These are phyloP conservation scores for Mycalesis mineus DNA, from an alignment of 2,888 invertebrate genomes.

Conservation along the genomic window DNA sequence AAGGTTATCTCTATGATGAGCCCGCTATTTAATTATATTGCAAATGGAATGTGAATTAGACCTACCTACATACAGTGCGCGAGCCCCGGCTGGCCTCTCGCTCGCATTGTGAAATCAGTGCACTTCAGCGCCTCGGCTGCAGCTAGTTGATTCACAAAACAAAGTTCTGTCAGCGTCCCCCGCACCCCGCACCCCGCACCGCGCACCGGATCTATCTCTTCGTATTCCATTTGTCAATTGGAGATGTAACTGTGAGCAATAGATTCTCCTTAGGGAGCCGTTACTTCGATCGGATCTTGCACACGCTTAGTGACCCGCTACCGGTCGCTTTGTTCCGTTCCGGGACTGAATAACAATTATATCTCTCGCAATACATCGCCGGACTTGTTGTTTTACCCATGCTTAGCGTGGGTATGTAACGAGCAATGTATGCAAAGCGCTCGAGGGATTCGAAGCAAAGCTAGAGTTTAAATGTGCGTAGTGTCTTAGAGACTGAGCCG, in stretches of 20 bases:
- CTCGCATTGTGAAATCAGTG: too few relatives aligned
- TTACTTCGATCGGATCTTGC: conserved; percentile 23
- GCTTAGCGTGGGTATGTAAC: not conserved
- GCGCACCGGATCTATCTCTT: not conserved
- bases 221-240: conserved; percentile 9
- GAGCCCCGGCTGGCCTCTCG: not conserved
- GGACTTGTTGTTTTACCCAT: not conserved
- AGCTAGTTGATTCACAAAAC: too few relatives aligned
- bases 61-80: too few relatives aligned
- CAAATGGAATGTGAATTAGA: too few relatives aligned
- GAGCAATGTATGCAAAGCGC: conserved; percentile 5
- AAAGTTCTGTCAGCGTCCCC: too few relatives aligned
- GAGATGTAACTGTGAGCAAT: conserved; percentile 2
- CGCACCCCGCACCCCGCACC: not conserved
- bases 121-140: too few relatives aligned
- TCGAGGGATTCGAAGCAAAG: not conserved
- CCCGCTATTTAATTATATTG: too few relatives aligned
- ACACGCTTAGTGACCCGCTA: conserved; percentile 6
- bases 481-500: conserved; percentile 4
- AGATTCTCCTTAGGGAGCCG: conserved; percentile 19
- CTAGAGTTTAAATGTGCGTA: not conserved
- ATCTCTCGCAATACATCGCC: conserved; percentile 3
- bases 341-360: not conserved
- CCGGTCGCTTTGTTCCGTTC: not conserved
- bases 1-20: too few relatives aligned